A percentile compares a stretch with the other conserved stretches of the same genome.
Conservation (phyloP, 2,888 invertebrate genomes). For the Coremacera marginata region DNA sequence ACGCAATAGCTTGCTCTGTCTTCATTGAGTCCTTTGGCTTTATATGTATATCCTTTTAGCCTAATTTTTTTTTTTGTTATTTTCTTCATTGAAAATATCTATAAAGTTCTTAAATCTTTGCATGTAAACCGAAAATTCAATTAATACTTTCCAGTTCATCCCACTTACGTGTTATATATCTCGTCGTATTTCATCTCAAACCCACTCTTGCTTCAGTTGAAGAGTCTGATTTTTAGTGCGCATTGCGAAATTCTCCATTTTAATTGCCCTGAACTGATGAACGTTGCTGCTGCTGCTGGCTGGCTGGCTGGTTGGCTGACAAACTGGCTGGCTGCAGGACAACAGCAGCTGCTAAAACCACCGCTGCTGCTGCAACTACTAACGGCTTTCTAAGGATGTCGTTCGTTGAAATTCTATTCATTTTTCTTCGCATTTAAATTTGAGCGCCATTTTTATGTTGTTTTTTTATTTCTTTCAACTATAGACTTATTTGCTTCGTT, state of each 20-base stretch:
- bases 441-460: neutral
- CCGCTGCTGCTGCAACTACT: neutral
- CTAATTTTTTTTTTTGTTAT: too few relatives aligned
- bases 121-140: neutral
- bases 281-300: slow-evolving; percentile 30
- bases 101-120: neutral
- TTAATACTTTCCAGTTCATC: neutral
- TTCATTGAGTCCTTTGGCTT: too few relatives aligned
- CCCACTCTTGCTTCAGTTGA: too few relatives aligned
- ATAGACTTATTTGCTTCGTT: neutral
- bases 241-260: slow-evolving; percentile 22
- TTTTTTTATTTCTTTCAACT: neutral
- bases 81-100: neutral
- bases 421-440: neutral
- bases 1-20: too few relatives aligned
- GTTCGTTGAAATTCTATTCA: slow-evolving; percentile 16
- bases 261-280: slow-evolving; percentile 37
- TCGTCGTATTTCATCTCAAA: too few relatives aligned
- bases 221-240: neutral
- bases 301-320: too few relatives aligned
- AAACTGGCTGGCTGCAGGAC: neutral
- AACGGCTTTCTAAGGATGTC: slow-evolving; percentile 11
- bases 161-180: neutral
- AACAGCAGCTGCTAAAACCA: slow-evolving; percentile 3
- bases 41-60: too few relatives aligned